These are phyloP conservation scores for Acrobasis suavella DNA, from an alignment of 2,888 invertebrate genomes.

Conservation along the genomic window DNA sequence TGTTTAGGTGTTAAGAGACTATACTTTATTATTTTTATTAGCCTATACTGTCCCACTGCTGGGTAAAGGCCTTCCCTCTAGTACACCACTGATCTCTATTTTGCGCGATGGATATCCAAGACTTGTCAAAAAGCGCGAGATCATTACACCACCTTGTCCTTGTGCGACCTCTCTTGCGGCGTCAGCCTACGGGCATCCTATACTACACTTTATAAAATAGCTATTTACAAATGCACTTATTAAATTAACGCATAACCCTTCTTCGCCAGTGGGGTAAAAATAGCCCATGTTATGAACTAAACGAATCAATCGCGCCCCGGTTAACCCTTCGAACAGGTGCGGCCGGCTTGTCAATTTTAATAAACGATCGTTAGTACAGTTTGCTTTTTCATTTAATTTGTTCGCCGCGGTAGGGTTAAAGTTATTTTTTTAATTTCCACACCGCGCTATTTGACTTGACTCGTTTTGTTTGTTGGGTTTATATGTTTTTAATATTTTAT, in stretches of 20 bases:
- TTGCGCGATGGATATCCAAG: too few relatives aligned
- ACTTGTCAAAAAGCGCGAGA: too few relatives aligned
- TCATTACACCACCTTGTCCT: too few relatives aligned
- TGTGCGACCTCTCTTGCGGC: too few relatives aligned
- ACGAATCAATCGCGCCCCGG: slow-evolving; percentile 55
- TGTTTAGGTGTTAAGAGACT: too few relatives aligned
- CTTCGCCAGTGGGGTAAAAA: not conserved
- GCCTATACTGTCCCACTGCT: too few relatives aligned
- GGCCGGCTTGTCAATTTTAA: slow-evolving; percentile 49
- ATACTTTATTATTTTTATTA: too few relatives aligned
- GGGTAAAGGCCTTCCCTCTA: too few relatives aligned
- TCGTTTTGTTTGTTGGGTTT: not conserved
- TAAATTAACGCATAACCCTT: not conserved
- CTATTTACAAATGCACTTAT: too few relatives aligned
- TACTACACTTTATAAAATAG: too few relatives aligned
- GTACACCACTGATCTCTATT: too few relatives aligned
- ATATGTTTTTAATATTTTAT: not conserved
- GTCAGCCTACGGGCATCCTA: too few relatives aligned
- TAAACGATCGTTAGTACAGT: slow-evolving; percentile 43
- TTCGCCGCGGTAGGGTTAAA: slow-evolving; percentile 12
- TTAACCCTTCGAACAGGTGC: slow-evolving; percentile 46
- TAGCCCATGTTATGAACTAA: slow-evolving; percentile 27
- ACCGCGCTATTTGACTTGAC: not conserved
- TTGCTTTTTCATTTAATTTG: slow-evolving; percentile 37
- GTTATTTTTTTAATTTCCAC: slow-evolving; percentile 14